These are phyloP conservation scores for Blastobasis lacticolella DNA, from an alignment of 2,888 invertebrate species.

Conservation along the genomic window DNA sequence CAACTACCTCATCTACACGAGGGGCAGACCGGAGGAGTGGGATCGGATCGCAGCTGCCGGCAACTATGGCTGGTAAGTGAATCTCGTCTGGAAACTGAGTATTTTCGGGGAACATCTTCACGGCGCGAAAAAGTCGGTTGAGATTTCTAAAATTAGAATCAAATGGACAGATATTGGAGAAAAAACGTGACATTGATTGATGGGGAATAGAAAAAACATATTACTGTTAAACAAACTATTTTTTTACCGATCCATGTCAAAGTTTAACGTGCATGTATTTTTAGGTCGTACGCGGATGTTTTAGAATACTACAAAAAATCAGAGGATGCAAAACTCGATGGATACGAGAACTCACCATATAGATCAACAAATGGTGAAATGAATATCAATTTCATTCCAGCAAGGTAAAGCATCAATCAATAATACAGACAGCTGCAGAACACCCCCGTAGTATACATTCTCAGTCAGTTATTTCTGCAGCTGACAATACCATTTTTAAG, in stretches of 20 bases:
- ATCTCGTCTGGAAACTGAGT: no score
- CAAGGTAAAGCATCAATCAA: constrained; percentile 22
- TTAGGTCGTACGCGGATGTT: constrained; percentile 76
- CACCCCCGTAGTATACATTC: no score
- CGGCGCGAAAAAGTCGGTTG: no score
- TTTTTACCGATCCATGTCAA: no score
- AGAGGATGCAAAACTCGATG: constrained; percentile 54
- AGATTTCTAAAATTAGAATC: no score
- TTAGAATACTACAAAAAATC: constrained; percentile 74
- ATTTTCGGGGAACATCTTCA: no score
- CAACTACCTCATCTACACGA: constrained; percentile 88
- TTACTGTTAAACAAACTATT: no score
- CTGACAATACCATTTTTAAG: neutral
- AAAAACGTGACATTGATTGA: no score
- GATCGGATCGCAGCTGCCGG: constrained; percentile 78
- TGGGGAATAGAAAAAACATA: no score
- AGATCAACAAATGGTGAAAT: constrained; percentile 74
- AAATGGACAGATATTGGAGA: no score
- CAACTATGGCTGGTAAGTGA: constrained; percentile 77
- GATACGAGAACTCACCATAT: constrained; percentile 57
- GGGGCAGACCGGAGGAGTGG: constrained; percentile 82
- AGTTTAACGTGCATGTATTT: constrained; percentile 1
- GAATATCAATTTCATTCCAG: constrained; percentile 72
- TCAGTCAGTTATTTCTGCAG: neutral
- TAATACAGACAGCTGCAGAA: neutral